Evolutionary conservation across 2,888 invertebrate species (phyloP).

Genomic region (Galeruca laticollis): DNA sequence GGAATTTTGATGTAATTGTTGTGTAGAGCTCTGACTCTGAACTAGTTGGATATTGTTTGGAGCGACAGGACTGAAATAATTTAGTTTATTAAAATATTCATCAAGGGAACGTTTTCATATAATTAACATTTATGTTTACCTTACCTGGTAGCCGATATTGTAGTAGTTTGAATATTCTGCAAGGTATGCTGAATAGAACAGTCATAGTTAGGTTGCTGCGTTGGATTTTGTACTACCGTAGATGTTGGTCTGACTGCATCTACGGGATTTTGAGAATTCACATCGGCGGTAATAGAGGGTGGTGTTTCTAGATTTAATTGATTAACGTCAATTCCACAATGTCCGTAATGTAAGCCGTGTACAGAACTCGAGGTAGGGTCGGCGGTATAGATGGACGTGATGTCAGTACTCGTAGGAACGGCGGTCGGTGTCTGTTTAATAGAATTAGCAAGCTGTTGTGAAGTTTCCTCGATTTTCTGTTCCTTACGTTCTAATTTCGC

Average conservation of each 20-base stretch:
- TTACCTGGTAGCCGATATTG: slow-evolving; percentile 60
- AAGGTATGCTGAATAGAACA: slow-evolving; percentile 74
- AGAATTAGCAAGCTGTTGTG: slow-evolving; percentile 35
- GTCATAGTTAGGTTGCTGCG: slow-evolving; percentile 70
- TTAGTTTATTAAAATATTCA: neutral
- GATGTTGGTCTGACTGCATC: slow-evolving; percentile 73
- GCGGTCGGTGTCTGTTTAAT: slow-evolving; percentile 56
- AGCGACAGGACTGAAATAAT: slow-evolving; percentile 64
- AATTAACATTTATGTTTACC: neutral
- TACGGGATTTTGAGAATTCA: slow-evolving; percentile 80
- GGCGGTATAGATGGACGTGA: slow-evolving; percentile 86
- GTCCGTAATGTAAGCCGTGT: slow-evolving; percentile 79
- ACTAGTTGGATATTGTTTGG: slow-evolving; percentile 56
- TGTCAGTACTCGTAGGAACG: slow-evolving; percentile 68
- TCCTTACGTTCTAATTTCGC: slow-evolving; percentile 46
- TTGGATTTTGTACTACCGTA: slow-evolving; percentile 66
- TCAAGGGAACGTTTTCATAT: neutral
- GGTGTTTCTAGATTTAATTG: slow-evolving; percentile 90
- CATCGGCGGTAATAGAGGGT: slow-evolving; percentile 87
- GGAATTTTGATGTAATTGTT: slow-evolving; percentile 57
- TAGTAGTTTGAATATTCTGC: slow-evolving; percentile 54
- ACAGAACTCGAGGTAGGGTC: slow-evolving; percentile 87
- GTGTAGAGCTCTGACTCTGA: slow-evolving; percentile 52
- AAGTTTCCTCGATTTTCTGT: slow-evolving; percentile 43
- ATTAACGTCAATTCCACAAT: slow-evolving; percentile 86